phyloP scores from a whole-genome alignment of 2,797 vertebrate species.

The Neosilurus mollespiculum region DNA sequence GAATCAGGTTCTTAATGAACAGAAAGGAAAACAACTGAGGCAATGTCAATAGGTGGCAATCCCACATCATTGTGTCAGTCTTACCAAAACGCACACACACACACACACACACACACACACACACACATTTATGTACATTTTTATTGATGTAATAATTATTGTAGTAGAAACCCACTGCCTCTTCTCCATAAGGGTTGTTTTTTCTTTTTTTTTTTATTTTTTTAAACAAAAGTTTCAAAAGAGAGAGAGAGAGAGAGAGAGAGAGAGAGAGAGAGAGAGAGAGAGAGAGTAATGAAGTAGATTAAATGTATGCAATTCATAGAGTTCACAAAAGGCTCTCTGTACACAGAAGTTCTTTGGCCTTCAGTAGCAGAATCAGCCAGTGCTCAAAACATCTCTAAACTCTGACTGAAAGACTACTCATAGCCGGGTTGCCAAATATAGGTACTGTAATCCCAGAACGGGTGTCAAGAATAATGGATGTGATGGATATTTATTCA shows the following conservation, averaged over 20 bases:
- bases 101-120: conserved; percentile 12
- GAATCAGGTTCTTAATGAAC: conserved; percentile 40
- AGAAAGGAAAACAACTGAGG: conserved; percentile 44
- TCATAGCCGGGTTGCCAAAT: conserved; percentile 25
- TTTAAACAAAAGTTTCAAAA: background rate
- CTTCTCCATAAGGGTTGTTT: too few relatives aligned
- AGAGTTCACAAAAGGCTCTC: conserved; percentile 17
- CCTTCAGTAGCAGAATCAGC: conserved; percentile 12
- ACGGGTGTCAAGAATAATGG: background rate
- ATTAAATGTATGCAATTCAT: conserved; percentile 21
- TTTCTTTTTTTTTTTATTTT: too few relatives aligned
- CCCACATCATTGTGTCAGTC: conserved; percentile 65
- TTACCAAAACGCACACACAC: conserved; percentile 35
- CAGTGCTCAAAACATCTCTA: background rate
- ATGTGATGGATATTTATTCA: background rate
- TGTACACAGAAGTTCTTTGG: conserved; percentile 18
- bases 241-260: conserved; percentile 8
- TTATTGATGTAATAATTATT: conserved; percentile 8
- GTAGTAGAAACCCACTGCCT: too few relatives aligned
- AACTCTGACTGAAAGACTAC: conserved; percentile 1
- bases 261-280: background rate
- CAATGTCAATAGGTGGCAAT: conserved; percentile 78
- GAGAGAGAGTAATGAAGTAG: conserved; percentile 37
- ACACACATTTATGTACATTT: background rate
- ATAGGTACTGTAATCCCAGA: background rate